phyloP scores from a whole-genome alignment of 1,140 invertebrate genomes.

The Lethrus apterus region DNA sequence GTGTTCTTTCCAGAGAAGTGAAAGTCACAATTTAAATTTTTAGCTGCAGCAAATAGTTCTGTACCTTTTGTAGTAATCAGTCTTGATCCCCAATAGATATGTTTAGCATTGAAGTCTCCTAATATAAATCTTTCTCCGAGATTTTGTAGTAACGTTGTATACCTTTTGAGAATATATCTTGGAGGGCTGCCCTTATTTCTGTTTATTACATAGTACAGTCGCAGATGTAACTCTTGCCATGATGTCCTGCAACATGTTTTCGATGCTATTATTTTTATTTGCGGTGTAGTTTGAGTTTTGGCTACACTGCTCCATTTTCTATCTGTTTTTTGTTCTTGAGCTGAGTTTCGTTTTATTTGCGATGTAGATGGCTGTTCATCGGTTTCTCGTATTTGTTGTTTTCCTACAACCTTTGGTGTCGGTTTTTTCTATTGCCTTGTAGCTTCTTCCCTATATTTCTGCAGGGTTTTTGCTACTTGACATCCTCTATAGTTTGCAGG shows the following conservation, averaged over 20 bases:
- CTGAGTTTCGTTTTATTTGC: constrained; percentile 24
- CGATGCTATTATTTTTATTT: not conserved
- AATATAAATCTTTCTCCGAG: constrained; percentile 2
- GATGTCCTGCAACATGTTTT: not conserved
- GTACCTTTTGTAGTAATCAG: constrained; percentile 2
- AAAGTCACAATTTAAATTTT: not conserved
- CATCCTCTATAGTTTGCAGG: too few relatives aligned
- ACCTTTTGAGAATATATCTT: not conserved
- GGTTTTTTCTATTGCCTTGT: too few relatives aligned
- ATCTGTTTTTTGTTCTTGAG: constrained; percentile 7
- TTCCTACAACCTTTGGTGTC: too few relatives aligned
- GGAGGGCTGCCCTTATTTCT: not conserved
- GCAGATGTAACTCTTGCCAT: constrained; percentile 4
- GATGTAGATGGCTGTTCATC: too few relatives aligned
- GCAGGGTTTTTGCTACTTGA: too few relatives aligned
- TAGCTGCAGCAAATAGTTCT: not conserved
- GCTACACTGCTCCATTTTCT: not conserved
- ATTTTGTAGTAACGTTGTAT: not conserved
- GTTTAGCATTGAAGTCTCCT: constrained; percentile 2
- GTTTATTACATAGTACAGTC: not conserved
- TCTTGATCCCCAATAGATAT: constrained; percentile 2
- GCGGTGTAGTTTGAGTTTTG: not conserved
- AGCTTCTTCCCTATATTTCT: too few relatives aligned
- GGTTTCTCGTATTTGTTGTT: too few relatives aligned
- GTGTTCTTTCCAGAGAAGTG: constrained; percentile 30